These are phyloP conservation scores for Calyptomena viridis DNA, from an alignment of 2,113 vertebrate species.

Conservation along the genomic window DNA sequence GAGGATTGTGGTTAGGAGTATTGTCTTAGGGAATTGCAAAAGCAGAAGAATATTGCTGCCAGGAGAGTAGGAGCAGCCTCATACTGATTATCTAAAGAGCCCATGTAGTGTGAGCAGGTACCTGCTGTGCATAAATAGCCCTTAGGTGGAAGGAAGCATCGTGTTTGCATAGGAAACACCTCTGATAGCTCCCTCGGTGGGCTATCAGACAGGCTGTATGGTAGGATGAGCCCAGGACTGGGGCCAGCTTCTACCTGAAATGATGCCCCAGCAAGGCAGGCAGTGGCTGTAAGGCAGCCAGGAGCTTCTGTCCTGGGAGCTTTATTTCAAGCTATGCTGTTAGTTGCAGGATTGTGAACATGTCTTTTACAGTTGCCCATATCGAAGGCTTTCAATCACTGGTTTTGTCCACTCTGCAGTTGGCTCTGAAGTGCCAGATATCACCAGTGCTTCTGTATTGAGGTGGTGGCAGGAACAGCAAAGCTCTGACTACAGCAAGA, in stretches of 20 bases:
- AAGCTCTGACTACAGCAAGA: not conserved
- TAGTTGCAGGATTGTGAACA: not conserved
- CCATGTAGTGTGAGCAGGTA: not conserved
- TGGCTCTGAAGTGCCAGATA: not conserved
- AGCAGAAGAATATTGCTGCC: not conserved
- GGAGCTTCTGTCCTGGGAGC: not conserved
- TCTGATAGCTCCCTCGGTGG: not conserved
- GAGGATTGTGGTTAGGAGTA: not conserved
- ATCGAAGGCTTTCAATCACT: not conserved
- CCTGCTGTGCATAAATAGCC: not conserved
- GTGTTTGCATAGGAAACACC: not conserved
- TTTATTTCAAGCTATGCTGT: not conserved
- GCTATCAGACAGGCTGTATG: not conserved
- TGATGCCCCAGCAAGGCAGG: not conserved
- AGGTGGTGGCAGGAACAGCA: not conserved
- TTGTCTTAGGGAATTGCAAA: not conserved
- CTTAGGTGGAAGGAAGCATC: not conserved
- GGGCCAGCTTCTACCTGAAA: not conserved
- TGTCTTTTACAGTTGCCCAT: not conserved
- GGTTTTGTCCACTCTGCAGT: not conserved
- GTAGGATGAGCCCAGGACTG: not conserved
- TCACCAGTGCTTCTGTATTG: not conserved
- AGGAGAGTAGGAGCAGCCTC: not conserved
- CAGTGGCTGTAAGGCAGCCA: not conserved
- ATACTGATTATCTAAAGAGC: not conserved